Evolutionary conservation across 2,888 invertebrate species (phyloP), one percentile per base, ranked within the genome.

Genomic region (Sinelater perroti): DNA sequence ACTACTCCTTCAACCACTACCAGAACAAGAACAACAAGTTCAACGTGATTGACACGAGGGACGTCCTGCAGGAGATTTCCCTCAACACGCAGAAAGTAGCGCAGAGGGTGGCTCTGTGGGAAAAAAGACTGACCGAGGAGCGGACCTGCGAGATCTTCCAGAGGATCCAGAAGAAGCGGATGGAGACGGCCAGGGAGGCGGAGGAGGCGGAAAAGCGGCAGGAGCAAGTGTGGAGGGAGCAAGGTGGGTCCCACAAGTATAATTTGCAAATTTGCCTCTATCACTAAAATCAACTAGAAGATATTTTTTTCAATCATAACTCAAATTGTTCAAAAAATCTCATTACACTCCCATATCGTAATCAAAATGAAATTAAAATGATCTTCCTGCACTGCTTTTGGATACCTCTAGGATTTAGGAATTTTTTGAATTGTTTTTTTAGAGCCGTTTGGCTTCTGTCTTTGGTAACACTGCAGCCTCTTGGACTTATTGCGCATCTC

Each of bases 71-170:
- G 61, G 81, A 81, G 63, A 75, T 81, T 26, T 76, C 78, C 3
- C 68, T 77, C 49, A 81, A 81, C 61, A 77, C 77, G 60, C 76
- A 76, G 49, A 81, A 81, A 67, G 87, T 88, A 8, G 80, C 85
- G 31, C 82, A 83, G 62, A 81, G 84, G 67, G 86, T 87, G 57
- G 86, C 87, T 14, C 81, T 85, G 65, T 88, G 87, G 87, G 88
- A 88, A 78, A 79, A 85, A 60, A 83, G 85, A 63, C 82, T 87
- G 70, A 85, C 85, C 61, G 87, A 86, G 26, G 85, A 86, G 67
- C 78, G 86, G 17, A 85, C 87, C 0, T 82, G 83, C 1, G 86
- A 87, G 75, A 86, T 87, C 49, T 81, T 86, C 70, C 81, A 83
- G 42, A 82, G 81, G n/a, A 78, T 87, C 60, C 80, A 84, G 50